These are phyloP conservation scores for Timandra comae DNA, from an alignment of 2,888 invertebrate species.

Conservation along the genomic window DNA sequence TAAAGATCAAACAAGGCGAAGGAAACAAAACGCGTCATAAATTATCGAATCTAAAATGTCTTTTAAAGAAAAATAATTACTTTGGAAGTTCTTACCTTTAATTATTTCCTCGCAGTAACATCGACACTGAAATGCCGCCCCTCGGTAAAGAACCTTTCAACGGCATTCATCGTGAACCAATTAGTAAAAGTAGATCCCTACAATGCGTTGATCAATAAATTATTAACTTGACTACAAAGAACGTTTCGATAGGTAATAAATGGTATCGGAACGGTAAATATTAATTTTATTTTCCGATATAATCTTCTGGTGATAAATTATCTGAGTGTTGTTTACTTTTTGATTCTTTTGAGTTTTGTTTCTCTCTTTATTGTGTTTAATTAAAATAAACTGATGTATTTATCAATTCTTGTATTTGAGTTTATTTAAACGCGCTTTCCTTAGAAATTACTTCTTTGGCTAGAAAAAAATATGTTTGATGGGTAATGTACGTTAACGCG, in stretches of 20 bases:
- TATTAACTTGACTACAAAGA: slow-evolving; percentile 17
- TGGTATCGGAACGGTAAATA: slow-evolving; percentile 12
- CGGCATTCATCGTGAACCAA: slow-evolving; percentile 46
- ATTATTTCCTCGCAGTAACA: slow-evolving; percentile 45
- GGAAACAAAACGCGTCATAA: slow-evolving; percentile 2
- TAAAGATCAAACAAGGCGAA: too few relatives aligned
- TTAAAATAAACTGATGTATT: too few relatives aligned
- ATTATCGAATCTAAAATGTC: slow-evolving; percentile 33
- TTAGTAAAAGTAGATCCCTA: slow-evolving; percentile 45
- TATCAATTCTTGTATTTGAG: too few relatives aligned
- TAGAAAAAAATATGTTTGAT: too few relatives aligned
- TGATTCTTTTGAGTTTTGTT: too few relatives aligned
- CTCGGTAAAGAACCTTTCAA: slow-evolving; percentile 42
- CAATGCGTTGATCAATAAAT: slow-evolving; percentile 15
- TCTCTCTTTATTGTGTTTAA: too few relatives aligned
- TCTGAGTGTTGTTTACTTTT: not conserved
- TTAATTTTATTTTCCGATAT: slow-evolving; percentile 10
- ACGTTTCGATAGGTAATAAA: slow-evolving; percentile 14
- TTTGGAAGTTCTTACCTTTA: slow-evolving; percentile 38
- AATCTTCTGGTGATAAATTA: slow-evolving; percentile 8
- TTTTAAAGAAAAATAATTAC: slow-evolving; percentile 45
- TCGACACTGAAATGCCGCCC: slow-evolving; percentile 31
- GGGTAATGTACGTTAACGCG: too few relatives aligned
- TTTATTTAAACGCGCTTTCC: too few relatives aligned
- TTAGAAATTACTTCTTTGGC: too few relatives aligned